Conservation (phyloP, 2,113 vertebrate genomes). For the Choloepus hoffmanni region DNA sequence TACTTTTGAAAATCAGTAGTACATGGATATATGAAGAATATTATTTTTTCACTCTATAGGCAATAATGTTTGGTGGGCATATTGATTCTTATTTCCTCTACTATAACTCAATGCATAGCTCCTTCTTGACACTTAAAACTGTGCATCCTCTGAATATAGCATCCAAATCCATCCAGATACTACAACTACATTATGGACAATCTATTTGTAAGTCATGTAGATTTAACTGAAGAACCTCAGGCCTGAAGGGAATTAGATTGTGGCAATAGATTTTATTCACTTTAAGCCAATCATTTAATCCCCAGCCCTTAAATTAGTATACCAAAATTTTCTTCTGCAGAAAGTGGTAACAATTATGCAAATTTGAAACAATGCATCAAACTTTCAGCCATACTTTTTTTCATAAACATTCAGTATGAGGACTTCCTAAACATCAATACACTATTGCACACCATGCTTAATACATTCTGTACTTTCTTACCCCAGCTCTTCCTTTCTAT, state of each 20-base stretch:
- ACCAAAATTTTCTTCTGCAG: background rate
- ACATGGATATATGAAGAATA: too few relatives aligned
- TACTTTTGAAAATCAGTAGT: too few relatives aligned
- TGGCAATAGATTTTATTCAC: background rate
- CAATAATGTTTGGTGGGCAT: too few relatives aligned
- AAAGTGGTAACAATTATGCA: background rate
- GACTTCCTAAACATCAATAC: background rate
- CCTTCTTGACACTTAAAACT: background rate
- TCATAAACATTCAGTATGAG: background rate
- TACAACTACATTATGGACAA: background rate
- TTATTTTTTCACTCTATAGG: too few relatives aligned
- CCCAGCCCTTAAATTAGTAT: background rate
- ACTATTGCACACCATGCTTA: background rate
- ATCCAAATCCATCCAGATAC: background rate
- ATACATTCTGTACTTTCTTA: background rate
- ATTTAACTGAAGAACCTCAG: background rate
- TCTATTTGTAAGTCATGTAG: background rate
- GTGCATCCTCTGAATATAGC: background rate
- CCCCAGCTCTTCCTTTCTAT: background rate
- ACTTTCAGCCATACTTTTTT: background rate
- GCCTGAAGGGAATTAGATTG: background rate
- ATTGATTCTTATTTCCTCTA: too few relatives aligned
- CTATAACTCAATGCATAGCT: too few relatives aligned
- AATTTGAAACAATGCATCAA: background rate
- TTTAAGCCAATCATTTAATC: background rate